Evolutionary conservation across 2,113 vertebrate genomes (phyloP).

Genomic region (Tamias sibiricus): DNA sequence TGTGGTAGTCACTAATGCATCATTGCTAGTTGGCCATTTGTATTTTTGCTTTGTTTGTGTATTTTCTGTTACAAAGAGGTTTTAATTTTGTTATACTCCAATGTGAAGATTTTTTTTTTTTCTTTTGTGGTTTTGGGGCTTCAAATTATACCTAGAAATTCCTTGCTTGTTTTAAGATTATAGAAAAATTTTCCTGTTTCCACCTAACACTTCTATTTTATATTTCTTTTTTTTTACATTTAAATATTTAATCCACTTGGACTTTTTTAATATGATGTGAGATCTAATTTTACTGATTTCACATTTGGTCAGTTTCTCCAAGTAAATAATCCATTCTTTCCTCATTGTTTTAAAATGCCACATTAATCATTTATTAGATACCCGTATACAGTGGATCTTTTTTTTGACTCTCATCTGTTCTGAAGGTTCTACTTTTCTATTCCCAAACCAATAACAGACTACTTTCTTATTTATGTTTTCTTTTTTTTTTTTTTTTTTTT

Average conservation of each 20-base stretch:
- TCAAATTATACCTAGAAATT: constrained; percentile 24
- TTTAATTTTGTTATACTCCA: neutral
- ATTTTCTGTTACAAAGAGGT: neutral
- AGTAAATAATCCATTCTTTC: neutral
- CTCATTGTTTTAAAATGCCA: constrained; percentile 27
- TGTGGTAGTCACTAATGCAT: neutral
- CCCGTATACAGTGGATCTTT: neutral
- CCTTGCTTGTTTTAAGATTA: neutral
- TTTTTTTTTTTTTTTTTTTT: too few species aligned
- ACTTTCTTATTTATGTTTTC: constrained; percentile 22
- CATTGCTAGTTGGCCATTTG: neutral
- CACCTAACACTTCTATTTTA: neutral
- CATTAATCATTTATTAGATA: constrained; percentile 28
- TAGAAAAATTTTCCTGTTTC: constrained; percentile 19
- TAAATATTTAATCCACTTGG: neutral
- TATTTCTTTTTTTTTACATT: neutral
- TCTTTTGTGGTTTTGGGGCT: neutral
- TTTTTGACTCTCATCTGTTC: neutral
- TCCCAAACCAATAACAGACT: neutral
- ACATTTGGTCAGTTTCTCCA: constrained; percentile 3
- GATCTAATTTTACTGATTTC: neutral
- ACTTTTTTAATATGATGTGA: neutral
- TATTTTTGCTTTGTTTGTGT: neutral
- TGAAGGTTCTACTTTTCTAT: neutral
- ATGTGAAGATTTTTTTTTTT: neutral